Base-by-base conservation (phyloP, 2,888 invertebrate genomes). In the Trissoscelio sp. region DNA sequence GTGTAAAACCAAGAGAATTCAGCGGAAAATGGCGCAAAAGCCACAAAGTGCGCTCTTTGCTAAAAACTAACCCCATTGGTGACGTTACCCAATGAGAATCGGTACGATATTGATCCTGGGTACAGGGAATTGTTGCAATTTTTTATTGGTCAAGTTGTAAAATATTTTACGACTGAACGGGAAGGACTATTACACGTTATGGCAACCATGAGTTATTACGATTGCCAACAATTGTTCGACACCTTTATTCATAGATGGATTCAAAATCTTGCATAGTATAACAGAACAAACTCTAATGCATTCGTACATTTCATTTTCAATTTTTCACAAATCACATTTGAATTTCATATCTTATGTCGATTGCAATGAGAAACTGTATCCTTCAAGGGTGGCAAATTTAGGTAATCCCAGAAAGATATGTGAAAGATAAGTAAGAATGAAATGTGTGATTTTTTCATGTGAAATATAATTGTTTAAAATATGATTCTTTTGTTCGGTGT, bases 121-220 rank as follows among this genome's bases (percentile, higher is more conserved):
- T 20, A 42, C 72, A 69, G 75, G 75, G 81, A 86, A 87, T 86
- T 86, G 86, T 87, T 85, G 80, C 86, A 86, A 81, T 87, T 87
- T 88, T 88, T 87, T 85, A 87, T 87, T 83, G 81, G 79, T 75
- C 55, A 84, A 86, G 88, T 87, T 86, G 84, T 85, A 86, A 85
- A 87, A 85, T 88, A 87, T 84, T 88, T 89, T 88, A 89, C 83
- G 87, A 84, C 77, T 72, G 77, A 77, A 78, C 74, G 55, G 75
- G 82, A 83, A 84, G 84, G 83, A 81, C 83, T 83, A 78, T 72
- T 72, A 81, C 72, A 67, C 83, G 83, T 87, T 84, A 85, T 74
- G 83, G 84, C 80, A 75, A 79, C 83, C 80, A 64, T 86, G 86
- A 88, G 83, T 86, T 88, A 88, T 88, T 88, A 87, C 87, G 83